Evolutionary conservation across 2,113 vertebrate species (phyloP).

Genomic region (Callospermophilus lateralis): DNA sequence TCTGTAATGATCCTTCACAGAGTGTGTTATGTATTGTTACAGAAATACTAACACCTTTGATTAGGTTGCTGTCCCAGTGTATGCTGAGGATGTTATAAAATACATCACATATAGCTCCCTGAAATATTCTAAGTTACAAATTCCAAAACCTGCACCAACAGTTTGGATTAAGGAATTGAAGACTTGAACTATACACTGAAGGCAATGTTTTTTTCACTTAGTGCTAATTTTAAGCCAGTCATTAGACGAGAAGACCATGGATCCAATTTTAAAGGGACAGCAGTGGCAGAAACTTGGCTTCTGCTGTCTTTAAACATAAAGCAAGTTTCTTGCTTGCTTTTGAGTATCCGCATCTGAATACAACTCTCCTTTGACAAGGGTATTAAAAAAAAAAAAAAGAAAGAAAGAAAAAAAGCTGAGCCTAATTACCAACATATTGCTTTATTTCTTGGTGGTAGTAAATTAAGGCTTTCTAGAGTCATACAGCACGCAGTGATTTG

Average conservation of each 20-base stretch:
- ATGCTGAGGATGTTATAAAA: not conserved
- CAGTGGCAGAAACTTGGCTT: not conserved
- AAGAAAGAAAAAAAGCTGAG: not conserved
- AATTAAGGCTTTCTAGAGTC: slow-evolving; percentile 91
- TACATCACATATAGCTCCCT: not conserved
- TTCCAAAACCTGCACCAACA: not conserved
- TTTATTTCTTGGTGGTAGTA: slow-evolving; percentile 91
- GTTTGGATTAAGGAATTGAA: not conserved
- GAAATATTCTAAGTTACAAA: slow-evolving; percentile 16
- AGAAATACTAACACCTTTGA: not conserved
- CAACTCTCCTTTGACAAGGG: not conserved
- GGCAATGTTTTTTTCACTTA: slow-evolving; percentile 50
- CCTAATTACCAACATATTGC: slow-evolving; percentile 88
- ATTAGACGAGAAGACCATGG: slow-evolving; percentile 19
- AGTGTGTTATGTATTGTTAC: not conserved
- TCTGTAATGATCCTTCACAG: not conserved
- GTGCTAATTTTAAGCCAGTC: slow-evolving; percentile 50
- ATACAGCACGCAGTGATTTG: slow-evolving; percentile 89
- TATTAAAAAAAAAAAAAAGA: slow-evolving; percentile 51
- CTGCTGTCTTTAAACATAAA: not conserved
- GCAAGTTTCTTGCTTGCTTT: not conserved
- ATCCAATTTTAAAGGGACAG: not conserved
- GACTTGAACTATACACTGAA: not conserved
- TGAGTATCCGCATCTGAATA: not conserved
- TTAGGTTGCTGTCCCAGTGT: not conserved